A percentile compares a stretch with the other conserved stretches of the same genome.
Evolutionary conservation across 1,140 invertebrate species (phyloP).

Genomic region (Conopomorpha cramerella): DNA sequence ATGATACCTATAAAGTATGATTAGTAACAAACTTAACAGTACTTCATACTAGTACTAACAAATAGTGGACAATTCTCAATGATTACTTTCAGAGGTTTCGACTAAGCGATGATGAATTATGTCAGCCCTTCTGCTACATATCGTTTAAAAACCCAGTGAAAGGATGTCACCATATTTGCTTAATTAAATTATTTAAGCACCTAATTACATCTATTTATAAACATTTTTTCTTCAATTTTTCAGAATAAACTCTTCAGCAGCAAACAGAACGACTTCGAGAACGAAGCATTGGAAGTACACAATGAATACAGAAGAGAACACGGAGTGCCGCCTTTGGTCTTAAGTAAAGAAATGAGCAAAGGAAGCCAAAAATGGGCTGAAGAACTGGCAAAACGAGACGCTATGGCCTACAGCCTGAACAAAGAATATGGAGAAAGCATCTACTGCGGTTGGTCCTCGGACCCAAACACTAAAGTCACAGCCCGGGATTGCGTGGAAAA

Average conservation of each 20-base stretch:
- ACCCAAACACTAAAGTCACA: constrained; percentile 66
- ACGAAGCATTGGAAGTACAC: constrained; percentile 71
- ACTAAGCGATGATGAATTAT: no score
- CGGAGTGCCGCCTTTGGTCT: constrained; percentile 62
- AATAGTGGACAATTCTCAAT: no score
- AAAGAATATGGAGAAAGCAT: constrained; percentile 64
- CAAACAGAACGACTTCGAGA: constrained; percentile 56
- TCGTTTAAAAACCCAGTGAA: no score
- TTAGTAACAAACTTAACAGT: no score
- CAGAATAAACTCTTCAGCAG: constrained; percentile 46
- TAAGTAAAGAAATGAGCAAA: constrained; percentile 53
- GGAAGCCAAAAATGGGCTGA: constrained; percentile 77
- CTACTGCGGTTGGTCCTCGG: constrained; percentile 72
- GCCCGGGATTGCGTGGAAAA: constrained; percentile 68
- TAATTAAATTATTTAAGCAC: no score
- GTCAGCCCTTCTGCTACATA: no score
- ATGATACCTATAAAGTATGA: no score
- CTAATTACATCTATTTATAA: no score
- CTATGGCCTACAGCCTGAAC: constrained; percentile 66
- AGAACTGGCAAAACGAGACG: constrained; percentile 71
- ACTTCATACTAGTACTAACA: no score
- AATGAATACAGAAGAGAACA: constrained; percentile 81
- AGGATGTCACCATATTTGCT: no score
- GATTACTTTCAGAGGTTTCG: no score
- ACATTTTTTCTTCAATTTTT: constrained; percentile 12